Evolutionary conservation across 2,888 invertebrate genomes (phyloP).

Genomic region (Acleris emargana): DNA sequence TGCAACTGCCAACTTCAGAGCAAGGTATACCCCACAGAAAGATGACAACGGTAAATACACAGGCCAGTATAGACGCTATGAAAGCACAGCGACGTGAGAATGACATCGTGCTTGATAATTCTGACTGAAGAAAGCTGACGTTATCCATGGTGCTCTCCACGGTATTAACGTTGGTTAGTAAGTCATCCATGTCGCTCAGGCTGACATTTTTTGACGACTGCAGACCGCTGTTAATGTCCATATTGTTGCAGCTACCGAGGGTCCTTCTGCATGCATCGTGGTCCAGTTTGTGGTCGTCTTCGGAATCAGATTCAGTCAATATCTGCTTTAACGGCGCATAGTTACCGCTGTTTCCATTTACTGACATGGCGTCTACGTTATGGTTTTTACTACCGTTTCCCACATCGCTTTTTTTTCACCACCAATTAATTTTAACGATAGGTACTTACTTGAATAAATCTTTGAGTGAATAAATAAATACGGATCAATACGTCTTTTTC

Average conservation of each 20-base stretch:
- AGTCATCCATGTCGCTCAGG: constrained; percentile 76
- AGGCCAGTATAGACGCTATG: constrained; percentile 87
- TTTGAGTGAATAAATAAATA: constrained; percentile 20
- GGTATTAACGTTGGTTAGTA: constrained; percentile 74
- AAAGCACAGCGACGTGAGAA: constrained; percentile 87
- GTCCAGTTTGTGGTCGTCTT: constrained; percentile 84
- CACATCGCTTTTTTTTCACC: constrained; percentile 18
- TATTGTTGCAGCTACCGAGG: constrained; percentile 69
- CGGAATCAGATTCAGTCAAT: constrained; percentile 90
- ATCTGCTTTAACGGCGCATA: constrained; percentile 91
- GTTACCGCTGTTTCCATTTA: constrained; percentile 77
- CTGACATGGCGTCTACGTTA: constrained; percentile 63
- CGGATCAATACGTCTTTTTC: not conserved
- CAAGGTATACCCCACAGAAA: constrained; percentile 92
- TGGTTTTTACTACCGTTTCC: constrained; percentile 19
- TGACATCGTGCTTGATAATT: constrained; percentile 85
- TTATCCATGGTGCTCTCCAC: constrained; percentile 79
- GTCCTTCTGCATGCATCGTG: constrained; percentile 63
- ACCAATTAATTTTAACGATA: constrained; percentile 1
- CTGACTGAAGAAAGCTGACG: constrained; percentile 77
- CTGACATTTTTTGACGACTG: constrained; percentile 76
- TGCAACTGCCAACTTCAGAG: constrained; percentile 87
- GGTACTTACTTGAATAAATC: too few species aligned
- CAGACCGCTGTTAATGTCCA: constrained; percentile 75
- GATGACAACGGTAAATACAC: constrained; percentile 87